These are phyloP conservation scores for Tetragonisca angustula DNA, from an alignment of 2,888 invertebrate species.

Conservation along the genomic window DNA sequence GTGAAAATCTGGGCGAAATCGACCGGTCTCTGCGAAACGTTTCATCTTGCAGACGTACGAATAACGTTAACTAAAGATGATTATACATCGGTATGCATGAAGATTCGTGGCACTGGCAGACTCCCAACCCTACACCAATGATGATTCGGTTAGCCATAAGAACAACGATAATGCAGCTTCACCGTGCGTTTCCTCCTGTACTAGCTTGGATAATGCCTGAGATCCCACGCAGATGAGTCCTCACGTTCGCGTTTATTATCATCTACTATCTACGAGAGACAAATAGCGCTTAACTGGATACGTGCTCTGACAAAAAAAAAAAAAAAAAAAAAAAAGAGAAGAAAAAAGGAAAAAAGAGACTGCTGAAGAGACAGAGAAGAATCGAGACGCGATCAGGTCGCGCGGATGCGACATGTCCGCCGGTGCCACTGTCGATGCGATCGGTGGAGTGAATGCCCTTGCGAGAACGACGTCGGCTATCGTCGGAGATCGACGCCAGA, in stretches of 20 bases:
- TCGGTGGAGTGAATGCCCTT: conserved; percentile 64
- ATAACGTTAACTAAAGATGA: conserved; percentile 64
- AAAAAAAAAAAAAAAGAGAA: background rate
- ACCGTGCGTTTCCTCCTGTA: conserved; percentile 5
- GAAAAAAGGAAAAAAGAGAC: background rate
- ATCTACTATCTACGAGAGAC: conserved; percentile 19
- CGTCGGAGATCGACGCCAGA: conserved; percentile 52
- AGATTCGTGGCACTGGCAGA: conserved; percentile 73
- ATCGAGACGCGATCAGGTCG: conserved; percentile 8
- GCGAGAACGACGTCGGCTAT: conserved; percentile 49
- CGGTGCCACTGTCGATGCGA: conserved; percentile 67
- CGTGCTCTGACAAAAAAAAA: conserved; percentile 14
- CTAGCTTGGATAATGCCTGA: conserved; percentile 69
- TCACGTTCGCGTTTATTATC: conserved; percentile 29
- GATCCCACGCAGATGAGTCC: conserved; percentile 66
- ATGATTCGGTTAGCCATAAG: conserved; percentile 53
- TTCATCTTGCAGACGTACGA: conserved; percentile 81
- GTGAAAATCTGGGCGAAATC: background rate
- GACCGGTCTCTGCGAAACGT: conserved; percentile 62
- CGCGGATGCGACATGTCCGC: conserved; percentile 56
- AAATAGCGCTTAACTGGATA: conserved; percentile 19
- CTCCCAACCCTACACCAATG: conserved; percentile 70
- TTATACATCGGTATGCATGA: conserved; percentile 64
- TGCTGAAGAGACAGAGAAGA: conserved; percentile 4
- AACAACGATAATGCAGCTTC: conserved; percentile 20